Evolutionary conservation across 2,797 vertebrate species (phyloP), one percentile per base, ranked within the genome.

Genomic region (Taenioides sp.): DNA sequence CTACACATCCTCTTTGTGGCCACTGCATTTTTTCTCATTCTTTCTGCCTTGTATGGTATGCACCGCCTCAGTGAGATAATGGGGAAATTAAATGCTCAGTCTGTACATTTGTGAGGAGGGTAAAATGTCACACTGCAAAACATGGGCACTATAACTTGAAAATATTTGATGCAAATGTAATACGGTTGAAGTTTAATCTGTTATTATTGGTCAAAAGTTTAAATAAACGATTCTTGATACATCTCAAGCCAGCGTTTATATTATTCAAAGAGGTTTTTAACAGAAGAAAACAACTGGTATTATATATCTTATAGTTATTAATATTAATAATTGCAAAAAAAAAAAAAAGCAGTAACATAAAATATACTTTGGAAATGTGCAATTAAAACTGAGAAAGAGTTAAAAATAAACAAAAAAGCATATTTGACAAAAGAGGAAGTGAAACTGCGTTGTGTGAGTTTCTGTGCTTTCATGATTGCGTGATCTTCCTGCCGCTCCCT

Each of bases 1-100:
- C 69, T 70, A 23, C 88, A 93, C 66, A 61, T 94, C 74, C 28
- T 91, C 37, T 76, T 93, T 7, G 62, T 94, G 68, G 69, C 77
- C 12, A 60, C 57, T 16, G 92, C 90, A 28, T 64, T 91, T 59
- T 54, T 78, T 25, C 70, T 94, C 20, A 88, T 92, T 57, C 49
- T 90, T 7, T 81, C 70, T 55, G 54, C 79, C 70, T 72, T 89
- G 20, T 93, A 78, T 69, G 67, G 50, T 2, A 72, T 93, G 71
- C 73, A 85, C 80, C 68, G 72, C 55, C 82, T 94, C 20, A 67
- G 78, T 66, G 74, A 82, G 69, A 75, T 64, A 3, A 75, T 87
- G 67, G 17, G 70, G 12, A 23, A 63, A 61, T 71, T 91, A 9
- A 79, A 60, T 10, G 62, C 27, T 37, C 34, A 74, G 57, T 37